phyloP scores from a whole-genome alignment of 2,888 invertebrate species.

The Pseudanteris insignis region DNA sequence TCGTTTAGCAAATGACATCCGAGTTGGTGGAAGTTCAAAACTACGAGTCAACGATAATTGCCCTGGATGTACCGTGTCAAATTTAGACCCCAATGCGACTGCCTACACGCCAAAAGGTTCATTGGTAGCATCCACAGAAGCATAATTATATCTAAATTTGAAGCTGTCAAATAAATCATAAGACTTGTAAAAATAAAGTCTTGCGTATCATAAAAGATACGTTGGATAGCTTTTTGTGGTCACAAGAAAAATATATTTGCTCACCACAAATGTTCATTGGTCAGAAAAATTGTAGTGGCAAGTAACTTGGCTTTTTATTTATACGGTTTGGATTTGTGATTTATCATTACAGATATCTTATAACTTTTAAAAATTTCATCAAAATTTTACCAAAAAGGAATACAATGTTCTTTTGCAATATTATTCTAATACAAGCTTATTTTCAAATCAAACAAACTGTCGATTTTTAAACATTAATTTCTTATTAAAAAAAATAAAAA shows the following conservation, averaged over 20 bases:
- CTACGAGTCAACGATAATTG: conserved; percentile 63
- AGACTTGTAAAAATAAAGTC: conserved; percentile 21
- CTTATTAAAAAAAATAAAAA: neutral
- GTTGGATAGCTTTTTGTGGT: conserved; percentile 10
- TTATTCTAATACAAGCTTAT: conserved; percentile 15
- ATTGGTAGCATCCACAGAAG: conserved; percentile 71
- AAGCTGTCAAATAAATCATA: conserved; percentile 19
- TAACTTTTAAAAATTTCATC: conserved; percentile 7
- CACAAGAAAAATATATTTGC: conserved; percentile 23
- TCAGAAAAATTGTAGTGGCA: conserved; percentile 23
- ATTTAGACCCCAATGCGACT: conserved; percentile 89
- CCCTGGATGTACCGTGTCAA: conserved; percentile 67
- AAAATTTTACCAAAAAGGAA: conserved; percentile 1
- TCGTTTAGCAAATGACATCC: conserved; percentile 67
- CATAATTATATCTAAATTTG: conserved; percentile 58
- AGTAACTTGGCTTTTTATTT: conserved; percentile 17
- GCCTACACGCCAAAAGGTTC: conserved; percentile 88
- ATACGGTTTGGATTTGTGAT: conserved; percentile 12
- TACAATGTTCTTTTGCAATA: conserved; percentile 5
- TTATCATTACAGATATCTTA: conserved; percentile 20
- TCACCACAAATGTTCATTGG: conserved; percentile 15
- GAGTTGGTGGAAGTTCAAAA: conserved; percentile 59
- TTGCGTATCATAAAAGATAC: neutral
- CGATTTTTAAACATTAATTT: conserved; percentile 7
- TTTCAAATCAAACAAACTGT: neutral